These are phyloP conservation scores for Tinea pellionella DNA, from an alignment of 2,888 invertebrate genomes.

Conservation along the genomic window DNA sequence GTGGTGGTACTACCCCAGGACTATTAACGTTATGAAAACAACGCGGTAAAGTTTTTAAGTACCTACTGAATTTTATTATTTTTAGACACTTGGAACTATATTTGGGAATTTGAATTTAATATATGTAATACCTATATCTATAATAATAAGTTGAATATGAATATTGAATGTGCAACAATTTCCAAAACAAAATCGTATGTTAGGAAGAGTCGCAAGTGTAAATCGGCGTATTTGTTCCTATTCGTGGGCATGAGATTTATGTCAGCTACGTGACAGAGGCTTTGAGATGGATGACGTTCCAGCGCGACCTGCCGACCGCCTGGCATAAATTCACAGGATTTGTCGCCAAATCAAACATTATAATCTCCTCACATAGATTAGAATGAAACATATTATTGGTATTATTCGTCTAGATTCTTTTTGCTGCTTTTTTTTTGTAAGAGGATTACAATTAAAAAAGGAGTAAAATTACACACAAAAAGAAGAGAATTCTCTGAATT, in stretches of 20 bases:
- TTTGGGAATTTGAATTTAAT: too few species aligned
- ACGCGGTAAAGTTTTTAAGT: too few species aligned
- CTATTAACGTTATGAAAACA: too few species aligned
- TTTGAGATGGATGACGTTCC: conserved; percentile 23
- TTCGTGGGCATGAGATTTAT: conserved; percentile 1
- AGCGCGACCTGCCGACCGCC: conserved; percentile 30
- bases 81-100: too few species aligned
- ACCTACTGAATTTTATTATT: too few species aligned
- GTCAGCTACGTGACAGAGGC: conserved; percentile 11
- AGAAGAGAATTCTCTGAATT: too few species aligned
- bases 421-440: neutral
- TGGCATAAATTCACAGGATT: conserved; percentile 43
- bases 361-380: conserved; percentile 5
- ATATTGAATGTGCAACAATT: too few species aligned
- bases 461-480: too few species aligned
- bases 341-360: conserved; percentile 12
- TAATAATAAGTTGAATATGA: too few species aligned
- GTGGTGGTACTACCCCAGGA: too few species aligned
- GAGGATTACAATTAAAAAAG: too few species aligned
- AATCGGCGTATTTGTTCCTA: conserved; percentile 11
- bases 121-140: too few species aligned
- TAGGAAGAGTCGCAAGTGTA: conserved; percentile 4
- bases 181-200: neutral
- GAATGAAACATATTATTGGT: neutral
- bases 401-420: neutral